Conservation (phyloP, 2,888 invertebrate species). For the Hylaea fasciaria region DNA sequence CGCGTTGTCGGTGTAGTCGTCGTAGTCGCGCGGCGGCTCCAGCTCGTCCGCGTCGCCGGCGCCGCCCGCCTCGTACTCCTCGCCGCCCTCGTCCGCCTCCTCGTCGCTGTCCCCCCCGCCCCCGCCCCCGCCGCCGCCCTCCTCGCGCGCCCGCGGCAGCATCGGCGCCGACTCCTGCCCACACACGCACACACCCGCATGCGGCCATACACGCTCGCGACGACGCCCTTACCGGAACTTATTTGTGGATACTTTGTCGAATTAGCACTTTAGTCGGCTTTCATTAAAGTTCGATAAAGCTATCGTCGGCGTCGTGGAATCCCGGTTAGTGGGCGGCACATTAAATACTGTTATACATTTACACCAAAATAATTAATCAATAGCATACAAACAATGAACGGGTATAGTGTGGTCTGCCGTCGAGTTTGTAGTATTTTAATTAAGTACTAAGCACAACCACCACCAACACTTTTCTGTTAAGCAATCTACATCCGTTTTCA, state of each 20-base stretch:
- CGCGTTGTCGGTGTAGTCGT: slow-evolving; percentile 79
- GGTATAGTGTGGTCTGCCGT: no score
- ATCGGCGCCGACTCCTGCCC: slow-evolving; percentile 55
- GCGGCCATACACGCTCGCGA: not conserved
- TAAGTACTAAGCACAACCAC: no score
- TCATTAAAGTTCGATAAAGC: not conserved
- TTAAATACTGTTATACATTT: not conserved
- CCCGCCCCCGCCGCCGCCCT: slow-evolving; percentile 46
- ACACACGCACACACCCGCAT: slow-evolving; percentile 30
- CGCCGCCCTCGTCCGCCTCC: slow-evolving; percentile 54
- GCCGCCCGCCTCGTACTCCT: slow-evolving; percentile 62
- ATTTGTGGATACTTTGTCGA: not conserved
- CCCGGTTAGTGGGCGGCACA: not conserved
- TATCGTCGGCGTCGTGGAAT: slow-evolving; percentile 1
- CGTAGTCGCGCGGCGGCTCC: slow-evolving; percentile 71
- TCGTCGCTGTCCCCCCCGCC: slow-evolving; percentile 47
- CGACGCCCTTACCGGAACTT: not conserved
- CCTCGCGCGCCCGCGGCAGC: slow-evolving; percentile 56
- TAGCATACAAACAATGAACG: not conserved
- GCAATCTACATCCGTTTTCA: no score
- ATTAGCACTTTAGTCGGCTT: not conserved
- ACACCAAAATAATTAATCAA: not conserved
- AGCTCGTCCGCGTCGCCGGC: slow-evolving; percentile 67
- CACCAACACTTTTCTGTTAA: no score
- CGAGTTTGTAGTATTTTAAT: no score